Base-by-base conservation (phyloP, 2,888 invertebrate species). In the Seira musarum region DNA sequence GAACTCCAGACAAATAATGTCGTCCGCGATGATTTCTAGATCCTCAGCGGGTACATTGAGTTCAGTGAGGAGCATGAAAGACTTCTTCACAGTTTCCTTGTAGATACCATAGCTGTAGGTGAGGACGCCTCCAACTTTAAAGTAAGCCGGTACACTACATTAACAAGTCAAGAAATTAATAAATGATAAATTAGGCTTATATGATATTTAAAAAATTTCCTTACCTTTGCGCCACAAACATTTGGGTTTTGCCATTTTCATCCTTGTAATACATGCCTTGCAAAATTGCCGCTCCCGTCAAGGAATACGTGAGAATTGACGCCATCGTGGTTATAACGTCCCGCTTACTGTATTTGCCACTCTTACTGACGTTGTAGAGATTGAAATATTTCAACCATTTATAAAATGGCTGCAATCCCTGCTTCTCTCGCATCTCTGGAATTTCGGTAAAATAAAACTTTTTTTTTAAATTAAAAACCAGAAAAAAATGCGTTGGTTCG, bases 281-380 rank as follows among this genome's bases (percentile, higher is more conserved):
- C 3, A 75, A 0, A 3, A 68, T 75, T 8, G 49, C 67, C 0
- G 75, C 21, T 5, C 17, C 13, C 0, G 10, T 10, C 0, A 75
- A 25, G 8, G 49, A 67, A n/a, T 68, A 46, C 3, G 61, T 13
- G 0, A 68, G 17, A 49, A 75, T 75, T 68, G 3, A n/a, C 0
- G 63, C 68, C 13, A 75, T 75, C 61, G 67, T 75, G 0, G 61
- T 61, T 1, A 63, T 68, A 0, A 75, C 63, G 15, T 75, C 6
- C 3, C 1, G 25, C 2, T 8, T 25, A 0, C 67, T 75, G 1
- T 68, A 13, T 3, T 3, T 0, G 1, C 60, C 6, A 5, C 17
- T n/a, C 15, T 30, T 57, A 1, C 5, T 13, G 17, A 68, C 22
- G 19, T 75, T 21, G 19, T 75, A 68, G 25, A 75, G 49, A 2